Evolutionary conservation across 2,888 invertebrate species (phyloP).

Genomic region (Tachina grossa): DNA sequence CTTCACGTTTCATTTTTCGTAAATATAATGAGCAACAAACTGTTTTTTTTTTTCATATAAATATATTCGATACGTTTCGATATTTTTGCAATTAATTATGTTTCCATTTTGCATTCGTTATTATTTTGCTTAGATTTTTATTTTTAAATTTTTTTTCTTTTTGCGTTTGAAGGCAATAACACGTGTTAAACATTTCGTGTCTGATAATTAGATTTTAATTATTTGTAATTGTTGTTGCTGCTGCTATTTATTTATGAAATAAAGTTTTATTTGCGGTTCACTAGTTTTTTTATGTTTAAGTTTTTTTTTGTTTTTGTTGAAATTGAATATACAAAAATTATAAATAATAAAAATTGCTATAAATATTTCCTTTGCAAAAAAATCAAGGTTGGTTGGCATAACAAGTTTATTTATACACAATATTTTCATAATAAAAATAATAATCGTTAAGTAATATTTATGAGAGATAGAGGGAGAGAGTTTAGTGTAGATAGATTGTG

Average conservation of each 20-base stretch:
- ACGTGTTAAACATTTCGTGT: constrained; percentile 27
- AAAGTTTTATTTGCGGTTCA: constrained; percentile 40
- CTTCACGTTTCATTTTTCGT: constrained; percentile 12
- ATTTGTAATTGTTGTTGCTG: constrained; percentile 29
- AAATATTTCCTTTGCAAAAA: constrained; percentile 27
- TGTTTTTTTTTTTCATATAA: not conserved
- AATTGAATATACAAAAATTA: constrained; percentile 18
- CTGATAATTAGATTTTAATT: constrained; percentile 54
- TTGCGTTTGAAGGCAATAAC: constrained; percentile 41
- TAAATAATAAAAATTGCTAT: not conserved
- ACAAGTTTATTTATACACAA: not conserved
- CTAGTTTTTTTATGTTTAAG: not conserved
- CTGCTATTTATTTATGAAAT: constrained; percentile 21
- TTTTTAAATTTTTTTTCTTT: constrained; percentile 11
- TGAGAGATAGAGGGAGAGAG: not conserved
- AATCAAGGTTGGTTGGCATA: constrained; percentile 13
- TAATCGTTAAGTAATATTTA: no score
- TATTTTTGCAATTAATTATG: constrained; percentile 26
- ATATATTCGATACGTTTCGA: constrained; percentile 7
- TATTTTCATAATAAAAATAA: not conserved
- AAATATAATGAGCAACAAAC: constrained; percentile 7
- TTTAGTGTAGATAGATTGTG: not conserved
- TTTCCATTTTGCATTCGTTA: not conserved
- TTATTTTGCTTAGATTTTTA: not conserved
- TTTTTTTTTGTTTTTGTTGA: no score